These are phyloP conservation scores for Miniopterus natalensis DNA, from an alignment of 2,113 vertebrate species.

Conservation along the genomic window DNA sequence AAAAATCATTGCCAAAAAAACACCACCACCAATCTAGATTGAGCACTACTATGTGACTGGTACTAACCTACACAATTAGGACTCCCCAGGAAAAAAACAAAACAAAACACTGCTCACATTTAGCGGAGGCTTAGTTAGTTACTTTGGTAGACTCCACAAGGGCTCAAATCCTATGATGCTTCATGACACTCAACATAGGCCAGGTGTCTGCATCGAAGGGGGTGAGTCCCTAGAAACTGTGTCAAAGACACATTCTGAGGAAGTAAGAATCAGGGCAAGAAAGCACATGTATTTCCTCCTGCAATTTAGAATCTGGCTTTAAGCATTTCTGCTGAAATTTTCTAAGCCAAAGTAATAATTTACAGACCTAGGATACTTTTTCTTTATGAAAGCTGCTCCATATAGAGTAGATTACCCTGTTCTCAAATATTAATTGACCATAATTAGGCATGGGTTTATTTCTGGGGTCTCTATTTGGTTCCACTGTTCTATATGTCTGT, in stretches of 20 bases:
- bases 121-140: not conserved
- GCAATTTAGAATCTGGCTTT: not conserved
- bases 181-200: not conserved
- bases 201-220: not conserved
- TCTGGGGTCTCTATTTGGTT: not conserved
- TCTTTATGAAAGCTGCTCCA: not conserved
- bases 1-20: too few relatives aligned
- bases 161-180: not conserved
- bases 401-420: not conserved
- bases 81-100: not conserved
- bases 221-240: not conserved
- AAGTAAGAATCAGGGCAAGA: not conserved
- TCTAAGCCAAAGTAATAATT: not conserved
- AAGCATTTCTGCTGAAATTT: not conserved
- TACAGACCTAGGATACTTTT: not conserved
- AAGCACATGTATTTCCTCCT: not conserved
- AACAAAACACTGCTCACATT: not conserved
- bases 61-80: not conserved
- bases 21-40: not conserved
- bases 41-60: not conserved
- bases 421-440: not conserved
- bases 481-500: not conserved
- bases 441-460: not conserved
- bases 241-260: not conserved
- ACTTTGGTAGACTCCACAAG: not conserved